Percentiles rank a stretch among this genome's conserved stretches.
These are phyloP conservation scores for Melangyna quadrimaculata DNA, from an alignment of 2,888 invertebrate species.

Conservation along the genomic window DNA sequence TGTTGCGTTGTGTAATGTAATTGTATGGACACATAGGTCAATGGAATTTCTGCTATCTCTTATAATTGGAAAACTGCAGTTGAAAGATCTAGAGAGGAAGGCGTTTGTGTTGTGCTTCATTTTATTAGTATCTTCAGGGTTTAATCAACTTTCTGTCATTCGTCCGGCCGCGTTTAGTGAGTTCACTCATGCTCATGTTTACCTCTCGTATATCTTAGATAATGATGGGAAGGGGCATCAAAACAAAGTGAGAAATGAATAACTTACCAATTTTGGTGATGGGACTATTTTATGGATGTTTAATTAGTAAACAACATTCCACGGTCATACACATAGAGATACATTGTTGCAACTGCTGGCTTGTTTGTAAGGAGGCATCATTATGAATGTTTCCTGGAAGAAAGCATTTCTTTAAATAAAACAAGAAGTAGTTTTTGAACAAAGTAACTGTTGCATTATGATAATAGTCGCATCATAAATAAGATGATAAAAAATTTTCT, in stretches of 20 bases:
- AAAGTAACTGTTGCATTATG: not conserved
- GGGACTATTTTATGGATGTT: conserved; percentile 46
- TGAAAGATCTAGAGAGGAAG: conserved; percentile 35
- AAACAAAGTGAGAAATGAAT: conserved; percentile 34
- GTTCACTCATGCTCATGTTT: not conserved
- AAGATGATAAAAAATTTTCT: too few relatives aligned
- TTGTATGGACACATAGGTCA: conserved; percentile 37
- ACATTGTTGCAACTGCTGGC: not conserved
- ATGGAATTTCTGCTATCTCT: conserved; percentile 47
- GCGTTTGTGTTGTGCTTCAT: not conserved
- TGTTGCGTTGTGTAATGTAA: conserved; percentile 7
- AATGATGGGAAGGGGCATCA: not conserved
- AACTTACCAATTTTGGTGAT: conserved; percentile 59
- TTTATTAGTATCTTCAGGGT: conserved; percentile 39
- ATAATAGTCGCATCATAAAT: too few relatives aligned
- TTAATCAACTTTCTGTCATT: conserved; percentile 43
- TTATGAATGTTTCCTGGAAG: conserved; percentile 10
- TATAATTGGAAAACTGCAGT: conserved; percentile 57
- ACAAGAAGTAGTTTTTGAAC: not conserved
- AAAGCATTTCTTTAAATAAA: not conserved
- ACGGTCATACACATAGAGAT: not conserved
- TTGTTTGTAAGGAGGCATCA: not conserved
- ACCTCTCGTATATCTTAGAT: not conserved
- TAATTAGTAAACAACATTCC: conserved; percentile 40
- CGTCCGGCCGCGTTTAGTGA: not conserved